phyloP scores from a whole-genome alignment of 2,888 invertebrate species.

The Polyommatus iphigenia region DNA sequence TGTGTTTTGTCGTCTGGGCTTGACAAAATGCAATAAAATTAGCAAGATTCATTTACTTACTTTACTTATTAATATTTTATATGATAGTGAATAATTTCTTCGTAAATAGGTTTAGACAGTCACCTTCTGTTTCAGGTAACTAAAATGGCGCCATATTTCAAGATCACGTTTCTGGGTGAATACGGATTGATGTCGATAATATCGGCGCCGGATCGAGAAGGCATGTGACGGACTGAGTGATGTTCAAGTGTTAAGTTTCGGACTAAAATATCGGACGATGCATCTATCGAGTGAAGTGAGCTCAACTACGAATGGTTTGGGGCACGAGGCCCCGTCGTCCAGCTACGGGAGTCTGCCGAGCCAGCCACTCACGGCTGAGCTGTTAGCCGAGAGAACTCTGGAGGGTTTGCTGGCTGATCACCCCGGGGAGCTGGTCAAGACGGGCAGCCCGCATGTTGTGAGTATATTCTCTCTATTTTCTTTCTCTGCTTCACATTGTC shows the following conservation, averaged over 20 bases:
- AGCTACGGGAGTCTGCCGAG: slow-evolving; percentile 71
- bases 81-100: no score
- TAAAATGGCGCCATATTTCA: slow-evolving; percentile 31
- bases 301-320: slow-evolving; percentile 82
- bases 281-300: slow-evolving; percentile 90
- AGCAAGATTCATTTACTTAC: no score
- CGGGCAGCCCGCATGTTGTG: slow-evolving; percentile 96
- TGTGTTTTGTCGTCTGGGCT: no score
- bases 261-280: slow-evolving; percentile 70
- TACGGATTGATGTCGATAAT: slow-evolving; percentile 25
- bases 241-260: slow-evolving; percentile 40
- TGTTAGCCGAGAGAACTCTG: slow-evolving; percentile 90
- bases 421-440: slow-evolving; percentile 94
- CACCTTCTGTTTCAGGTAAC: slow-evolving; percentile 37
- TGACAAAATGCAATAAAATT: no score
- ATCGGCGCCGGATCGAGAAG: slow-evolving; percentile 41
- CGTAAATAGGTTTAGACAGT: neutral
- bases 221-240: slow-evolving; percentile 67
- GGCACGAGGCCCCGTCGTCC: slow-evolving; percentile 74
- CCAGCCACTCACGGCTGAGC: slow-evolving; percentile 87
- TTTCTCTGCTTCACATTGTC: no score
- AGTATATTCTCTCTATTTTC: slow-evolving; percentile 47
- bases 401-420: slow-evolving; percentile 93
- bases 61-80: no score
- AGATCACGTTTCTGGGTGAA: slow-evolving; percentile 25